Evolutionary conservation across 2,113 vertebrate genomes (phyloP).

Genomic region (Dryoscopus gambensis): DNA sequence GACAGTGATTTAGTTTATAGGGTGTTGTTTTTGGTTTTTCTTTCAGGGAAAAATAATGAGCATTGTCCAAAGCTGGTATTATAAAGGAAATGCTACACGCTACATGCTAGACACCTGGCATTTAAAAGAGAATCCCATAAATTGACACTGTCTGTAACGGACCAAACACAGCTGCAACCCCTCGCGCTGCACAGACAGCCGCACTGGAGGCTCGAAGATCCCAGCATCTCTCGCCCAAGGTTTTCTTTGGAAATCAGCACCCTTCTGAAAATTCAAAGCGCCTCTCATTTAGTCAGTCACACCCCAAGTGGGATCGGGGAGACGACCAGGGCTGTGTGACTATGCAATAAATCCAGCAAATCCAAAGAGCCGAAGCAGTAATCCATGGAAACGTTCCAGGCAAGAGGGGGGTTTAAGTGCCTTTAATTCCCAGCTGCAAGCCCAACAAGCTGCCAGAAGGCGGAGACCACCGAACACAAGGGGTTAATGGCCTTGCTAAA

Average conservation of each 20-base stretch:
- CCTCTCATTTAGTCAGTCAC: not conserved
- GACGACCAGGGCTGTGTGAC: not conserved
- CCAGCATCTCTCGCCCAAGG: not conserved
- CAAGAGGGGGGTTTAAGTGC: conserved; percentile 11
- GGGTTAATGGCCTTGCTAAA: conserved; percentile 67
- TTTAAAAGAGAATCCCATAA: not conserved
- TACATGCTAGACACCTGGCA: not conserved
- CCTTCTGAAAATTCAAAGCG: not conserved
- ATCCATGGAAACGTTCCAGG: conserved; percentile 46
- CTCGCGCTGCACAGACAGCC: not conserved
- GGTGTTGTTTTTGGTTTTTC: not conserved
- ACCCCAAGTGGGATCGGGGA: not conserved
- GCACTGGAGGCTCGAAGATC: not conserved
- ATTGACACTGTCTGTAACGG: not conserved
- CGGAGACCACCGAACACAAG: not conserved
- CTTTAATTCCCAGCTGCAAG: conserved; percentile 50
- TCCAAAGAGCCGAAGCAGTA: conserved; percentile 18
- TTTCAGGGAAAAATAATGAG: conserved; percentile 1
- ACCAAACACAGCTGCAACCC: not conserved
- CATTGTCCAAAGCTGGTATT: conserved; percentile 19
- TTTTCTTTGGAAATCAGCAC: not conserved
- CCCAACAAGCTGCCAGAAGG: conserved; percentile 37
- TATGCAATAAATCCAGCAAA: not conserved
- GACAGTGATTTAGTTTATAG: conserved; percentile 47
- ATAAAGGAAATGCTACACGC: not conserved